Conservation (phyloP, 1,140 invertebrate genomes). For the Leptopilina boulardi region DNA sequence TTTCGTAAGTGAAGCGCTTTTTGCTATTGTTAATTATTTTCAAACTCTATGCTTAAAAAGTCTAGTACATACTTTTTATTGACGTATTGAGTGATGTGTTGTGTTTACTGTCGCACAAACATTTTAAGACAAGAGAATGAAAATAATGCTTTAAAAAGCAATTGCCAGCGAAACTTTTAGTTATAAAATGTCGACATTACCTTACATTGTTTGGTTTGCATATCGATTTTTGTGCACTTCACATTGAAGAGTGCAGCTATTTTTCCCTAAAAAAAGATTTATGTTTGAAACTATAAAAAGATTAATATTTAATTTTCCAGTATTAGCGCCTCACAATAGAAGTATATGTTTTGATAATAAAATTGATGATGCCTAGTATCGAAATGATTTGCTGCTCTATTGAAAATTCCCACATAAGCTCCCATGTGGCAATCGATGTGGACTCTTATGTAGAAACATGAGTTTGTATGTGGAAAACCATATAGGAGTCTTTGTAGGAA, state of each 20-base stretch:
- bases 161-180: not conserved
- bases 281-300: not conserved
- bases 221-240: constrained; percentile 17
- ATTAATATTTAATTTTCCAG: too few species aligned
- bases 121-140: not conserved
- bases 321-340: too few species aligned
- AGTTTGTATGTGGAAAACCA: too few species aligned
- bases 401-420: too few species aligned
- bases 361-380: too few species aligned
- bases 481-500: too few species aligned
- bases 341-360: too few species aligned
- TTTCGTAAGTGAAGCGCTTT: too few species aligned
- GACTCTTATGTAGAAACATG: too few species aligned
- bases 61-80: not conserved
- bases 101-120: not conserved
- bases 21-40: too few species aligned
- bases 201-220: constrained; percentile 5
- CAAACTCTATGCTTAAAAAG: not conserved
- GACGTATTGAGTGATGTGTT: not conserved
- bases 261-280: constrained; percentile 20
- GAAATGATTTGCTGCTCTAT: too few species aligned
- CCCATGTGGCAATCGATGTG: too few species aligned
- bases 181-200: constrained; percentile 9
- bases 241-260: constrained; percentile 20
- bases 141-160: not conserved